These are phyloP conservation scores for Myotis pilosus DNA, from an alignment of 2,797 vertebrate genomes.

Conservation along the genomic window DNA sequence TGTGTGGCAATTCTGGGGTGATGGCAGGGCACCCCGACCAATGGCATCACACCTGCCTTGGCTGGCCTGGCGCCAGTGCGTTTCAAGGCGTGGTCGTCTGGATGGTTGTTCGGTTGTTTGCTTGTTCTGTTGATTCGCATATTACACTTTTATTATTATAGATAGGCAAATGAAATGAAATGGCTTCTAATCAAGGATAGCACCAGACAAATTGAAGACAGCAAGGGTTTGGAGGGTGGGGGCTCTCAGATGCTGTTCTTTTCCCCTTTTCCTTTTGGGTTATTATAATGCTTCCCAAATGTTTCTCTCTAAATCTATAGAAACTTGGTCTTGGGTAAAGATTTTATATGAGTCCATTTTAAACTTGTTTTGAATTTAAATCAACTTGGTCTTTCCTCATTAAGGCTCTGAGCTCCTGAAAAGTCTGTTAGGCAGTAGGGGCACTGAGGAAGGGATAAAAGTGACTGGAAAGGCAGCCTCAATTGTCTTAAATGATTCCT, in stretches of 20 bases:
- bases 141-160: no score
- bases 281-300: background rate
- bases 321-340: background rate
- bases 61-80: no score
- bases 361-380: slow-evolving; percentile 2
- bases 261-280: background rate
- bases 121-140: no score
- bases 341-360: background rate
- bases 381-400: background rate
- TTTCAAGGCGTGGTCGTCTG: no score
- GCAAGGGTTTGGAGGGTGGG: background rate
- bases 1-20: fast-evolving
- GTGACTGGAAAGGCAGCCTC: background rate
- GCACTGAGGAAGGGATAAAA: background rate
- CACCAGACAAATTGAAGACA: background rate
- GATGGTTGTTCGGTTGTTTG: no score
- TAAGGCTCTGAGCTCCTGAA: background rate
- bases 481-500: background rate
- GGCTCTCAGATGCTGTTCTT: background rate
- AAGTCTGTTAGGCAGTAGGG: background rate
- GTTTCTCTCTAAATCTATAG: background rate
- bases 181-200: background rate
- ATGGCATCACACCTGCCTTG: no score
- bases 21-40: no score
- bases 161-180: background rate